A percentile compares a stretch with the other conserved stretches of the same genome.
phyloP scores from a whole-genome alignment of 2,113 vertebrate genomes.

The Oceanodroma tethys region DNA sequence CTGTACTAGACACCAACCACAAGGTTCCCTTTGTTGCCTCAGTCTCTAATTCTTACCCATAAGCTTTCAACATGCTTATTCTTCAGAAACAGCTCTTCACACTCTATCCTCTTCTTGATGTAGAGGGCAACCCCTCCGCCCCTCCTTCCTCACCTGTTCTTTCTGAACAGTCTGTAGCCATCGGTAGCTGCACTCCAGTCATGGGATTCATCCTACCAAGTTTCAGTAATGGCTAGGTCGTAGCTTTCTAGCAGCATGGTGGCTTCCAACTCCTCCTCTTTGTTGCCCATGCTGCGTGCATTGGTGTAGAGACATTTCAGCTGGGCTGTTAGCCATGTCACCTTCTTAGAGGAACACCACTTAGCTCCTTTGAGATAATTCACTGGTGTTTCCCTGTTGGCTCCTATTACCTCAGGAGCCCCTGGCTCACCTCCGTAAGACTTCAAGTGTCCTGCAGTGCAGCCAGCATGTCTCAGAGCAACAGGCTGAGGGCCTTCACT shows the following conservation, averaged over 20 bases:
- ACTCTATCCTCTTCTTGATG: background rate
- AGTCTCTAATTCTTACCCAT: background rate
- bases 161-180: background rate
- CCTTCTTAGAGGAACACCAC: background rate
- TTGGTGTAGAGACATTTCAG: background rate
- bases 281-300: background rate
- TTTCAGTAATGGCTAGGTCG: background rate
- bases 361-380: background rate
- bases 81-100: background rate
- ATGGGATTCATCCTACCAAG: background rate
- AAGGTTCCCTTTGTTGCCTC: background rate
- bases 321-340: background rate
- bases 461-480: background rate
- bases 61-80: background rate
- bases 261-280: background rate
- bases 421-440: background rate
- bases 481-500: background rate
- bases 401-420: background rate
- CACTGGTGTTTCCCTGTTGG: background rate
- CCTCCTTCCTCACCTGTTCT: background rate
- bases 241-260: background rate
- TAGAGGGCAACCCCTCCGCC: background rate
- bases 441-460: background rate
- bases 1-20: background rate
- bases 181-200: background rate